Base-by-base conservation (phyloP, 35 echinoderm and acorn worm genomes). In the Amphiura filiformis region DNA sequence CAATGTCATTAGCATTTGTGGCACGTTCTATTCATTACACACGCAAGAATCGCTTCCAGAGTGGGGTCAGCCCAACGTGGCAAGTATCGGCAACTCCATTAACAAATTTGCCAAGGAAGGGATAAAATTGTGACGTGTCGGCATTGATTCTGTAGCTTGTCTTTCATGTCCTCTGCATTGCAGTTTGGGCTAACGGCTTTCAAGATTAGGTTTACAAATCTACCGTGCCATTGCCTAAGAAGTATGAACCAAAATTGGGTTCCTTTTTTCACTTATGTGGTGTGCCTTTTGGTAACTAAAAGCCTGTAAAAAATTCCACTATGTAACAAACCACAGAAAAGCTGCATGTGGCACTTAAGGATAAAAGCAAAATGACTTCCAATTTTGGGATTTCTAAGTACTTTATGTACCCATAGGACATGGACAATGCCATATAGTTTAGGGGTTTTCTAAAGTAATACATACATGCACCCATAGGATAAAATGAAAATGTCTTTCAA, bases 1-100 rank as follows among this genome's bases (percentile, higher is more conserved):
- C 61, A 70, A 70, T 70, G 61, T 70, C 61, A 70, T 70, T 70
- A 70, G 61, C 61, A 70, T 70, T 70, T 70, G 7, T 70, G 28
- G 61, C 61, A 70, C 61, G 61, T 70, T 70, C 61, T 70, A 13
- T 30, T 70, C 61, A 70, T 70, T 70, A 70, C 61, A 70, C 61
- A 70, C 61, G 61, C 61, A 70, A 30, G 61, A 70, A 11, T 70
- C 15, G 61, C 61, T 70, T 4, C 61, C 61, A 70, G 61, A 70
- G 61, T 70, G 61, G 61, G 61, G 61, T 70, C 61, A 70, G 15
- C 61, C 17, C 61, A n/a, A n/a, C 61, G 26, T 70, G 61, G 28
- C 61, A 70, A 70, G 61, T 70, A 70, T 26, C 61, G 61, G 61
- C 61, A 70, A 70, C 61, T 70, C 61, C 61, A 70, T 70, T 70